These are phyloP conservation scores for Tolypeutes matacus DNA, from an alignment of 2,797 vertebrate genomes.

Conservation along the genomic window DNA sequence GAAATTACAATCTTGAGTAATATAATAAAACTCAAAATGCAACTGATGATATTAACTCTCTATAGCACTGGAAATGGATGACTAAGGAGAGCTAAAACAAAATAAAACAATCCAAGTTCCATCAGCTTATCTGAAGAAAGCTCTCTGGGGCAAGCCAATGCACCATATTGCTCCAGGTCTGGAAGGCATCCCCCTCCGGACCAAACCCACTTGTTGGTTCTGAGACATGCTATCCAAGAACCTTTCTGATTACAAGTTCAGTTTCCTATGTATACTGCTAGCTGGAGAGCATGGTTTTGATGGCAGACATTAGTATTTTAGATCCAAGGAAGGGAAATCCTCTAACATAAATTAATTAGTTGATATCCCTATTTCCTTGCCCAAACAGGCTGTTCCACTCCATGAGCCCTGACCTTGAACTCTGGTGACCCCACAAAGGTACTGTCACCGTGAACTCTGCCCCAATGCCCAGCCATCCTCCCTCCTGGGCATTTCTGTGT, in stretches of 20 bases:
- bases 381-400: neutral
- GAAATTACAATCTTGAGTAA: neutral
- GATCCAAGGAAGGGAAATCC: neutral
- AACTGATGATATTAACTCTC: neutral
- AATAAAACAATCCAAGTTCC: neutral
- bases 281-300: neutral
- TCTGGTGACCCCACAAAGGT: neutral
- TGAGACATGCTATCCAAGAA: neutral
- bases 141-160: neutral
- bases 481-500: neutral
- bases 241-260: neutral
- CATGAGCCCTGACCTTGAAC: neutral
- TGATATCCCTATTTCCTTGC: neutral
- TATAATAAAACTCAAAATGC: slow-evolving; percentile 14
- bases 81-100: neutral
- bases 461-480: neutral
- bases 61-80: neutral
- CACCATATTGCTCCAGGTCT: neutral
- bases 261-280: neutral
- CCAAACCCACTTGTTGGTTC: neutral
- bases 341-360: neutral
- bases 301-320: neutral
- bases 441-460: neutral
- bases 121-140: neutral
- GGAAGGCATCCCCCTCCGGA: neutral